Evolutionary conservation across 2,888 invertebrate genomes (phyloP).

Genomic region (Sphinx pinastri): DNA sequence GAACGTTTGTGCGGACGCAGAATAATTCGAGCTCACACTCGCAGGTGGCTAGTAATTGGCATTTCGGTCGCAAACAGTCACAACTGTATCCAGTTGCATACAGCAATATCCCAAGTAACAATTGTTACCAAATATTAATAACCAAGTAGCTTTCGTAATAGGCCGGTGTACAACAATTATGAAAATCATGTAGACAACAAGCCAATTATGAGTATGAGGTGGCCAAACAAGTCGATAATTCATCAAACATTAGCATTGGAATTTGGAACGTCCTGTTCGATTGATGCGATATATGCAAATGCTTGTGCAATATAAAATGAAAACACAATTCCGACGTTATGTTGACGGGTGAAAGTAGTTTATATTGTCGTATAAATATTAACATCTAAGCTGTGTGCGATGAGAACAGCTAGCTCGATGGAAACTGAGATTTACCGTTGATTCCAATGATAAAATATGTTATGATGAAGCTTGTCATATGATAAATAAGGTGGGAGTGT

Average conservation of each 20-base stretch:
- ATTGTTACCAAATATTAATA: conserved; percentile 34
- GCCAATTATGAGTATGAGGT: conserved; percentile 45
- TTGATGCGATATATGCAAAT: conserved; percentile 31
- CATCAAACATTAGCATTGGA: conserved; percentile 46
- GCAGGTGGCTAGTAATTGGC: conserved; percentile 19
- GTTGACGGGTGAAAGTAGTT: conserved; percentile 19
- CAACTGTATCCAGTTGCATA: conserved; percentile 35
- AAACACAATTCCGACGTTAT: conserved; percentile 25
- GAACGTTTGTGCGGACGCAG: conserved; percentile 16
- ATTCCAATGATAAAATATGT: not conserved
- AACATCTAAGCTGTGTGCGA: conserved; percentile 17
- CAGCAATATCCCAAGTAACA: conserved; percentile 6
- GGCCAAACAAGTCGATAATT: conserved; percentile 43
- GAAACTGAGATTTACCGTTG: conserved; percentile 11
- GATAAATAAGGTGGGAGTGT: not conserved
- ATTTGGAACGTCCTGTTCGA: conserved; percentile 39
- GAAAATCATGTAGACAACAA: conserved; percentile 37
- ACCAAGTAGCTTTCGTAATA: conserved; percentile 21
- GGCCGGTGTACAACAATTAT: conserved; percentile 34
- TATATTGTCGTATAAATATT: conserved; percentile 15
- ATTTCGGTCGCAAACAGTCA: conserved; percentile 14
- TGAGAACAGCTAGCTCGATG: not conserved
- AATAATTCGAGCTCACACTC: conserved; percentile 22
- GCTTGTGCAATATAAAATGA: conserved; percentile 20
- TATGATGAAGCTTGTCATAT: not conserved